Evolutionary conservation across 1,140 invertebrate genomes (phyloP), one percentile per base, ranked within the genome.

Genomic region (Pteromalus puparum): DNA sequence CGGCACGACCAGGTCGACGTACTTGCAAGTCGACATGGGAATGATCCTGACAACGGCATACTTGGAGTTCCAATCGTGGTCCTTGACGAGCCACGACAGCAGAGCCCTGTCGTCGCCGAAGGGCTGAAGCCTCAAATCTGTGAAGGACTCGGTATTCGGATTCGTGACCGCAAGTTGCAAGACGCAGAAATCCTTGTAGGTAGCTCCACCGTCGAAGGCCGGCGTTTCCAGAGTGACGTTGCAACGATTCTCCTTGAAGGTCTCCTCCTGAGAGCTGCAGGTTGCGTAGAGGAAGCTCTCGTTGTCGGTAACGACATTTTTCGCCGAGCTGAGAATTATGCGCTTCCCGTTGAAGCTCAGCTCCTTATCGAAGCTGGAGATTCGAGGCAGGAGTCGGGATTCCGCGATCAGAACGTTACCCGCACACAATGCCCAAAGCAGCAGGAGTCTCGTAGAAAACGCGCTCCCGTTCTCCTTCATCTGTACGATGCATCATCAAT

Each of bases 211-310:
- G 7, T 30, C 26, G 12, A 83, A 78, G 0, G 28, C 42, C 24
- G 75, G 75, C 9, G 82, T 78, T 38, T 83, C 82, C 26, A 83
- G 10, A 15, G 75, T 72, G 6, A 78, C 34, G n/a, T 70, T 83
- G 46, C 74, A 83, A 1, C 38, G 67, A 30, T 46, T 70, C 0
- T 72, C 38, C 15, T 83, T 77, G 10, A 83, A 83, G 9, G 42
- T 70, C 38, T 68, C 48, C 10, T 83, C 34, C 6, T 83, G 61
- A 13, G 38, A 70, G 48, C 78, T 61, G 42, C 75, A 78, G 12
- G 53, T n/a, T 1, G 82, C 81, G 18, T 83, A 83, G 0, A 83
- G 12, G 21, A 78, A 72, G 3, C 75, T 83, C 1, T 78, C 75
- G 7, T 53, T 48, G 3, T 78, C 73, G 4, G 75, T 78, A 1